Conservation (phyloP, 2,888 invertebrate genomes). For the Sphaeridia pumilis region DNA sequence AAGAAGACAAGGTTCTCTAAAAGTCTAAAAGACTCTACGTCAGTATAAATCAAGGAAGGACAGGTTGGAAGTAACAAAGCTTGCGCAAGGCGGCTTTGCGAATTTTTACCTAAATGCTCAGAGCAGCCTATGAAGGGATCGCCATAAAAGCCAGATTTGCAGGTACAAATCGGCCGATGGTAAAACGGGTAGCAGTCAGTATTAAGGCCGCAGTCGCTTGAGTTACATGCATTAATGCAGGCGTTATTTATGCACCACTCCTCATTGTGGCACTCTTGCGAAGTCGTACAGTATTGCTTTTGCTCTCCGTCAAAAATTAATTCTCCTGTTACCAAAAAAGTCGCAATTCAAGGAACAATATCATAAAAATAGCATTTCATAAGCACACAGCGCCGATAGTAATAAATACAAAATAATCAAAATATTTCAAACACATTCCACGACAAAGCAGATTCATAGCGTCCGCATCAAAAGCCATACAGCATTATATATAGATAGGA, state of each 20-base stretch:
- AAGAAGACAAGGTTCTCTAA: too few species aligned
- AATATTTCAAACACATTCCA: neutral
- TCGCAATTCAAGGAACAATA: too few species aligned
- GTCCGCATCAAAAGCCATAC: too few species aligned
- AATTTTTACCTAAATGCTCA: conserved; percentile 12
- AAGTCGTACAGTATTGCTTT: conserved; percentile 18
- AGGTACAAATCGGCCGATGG: conserved; percentile 34
- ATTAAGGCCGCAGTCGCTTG: conserved; percentile 40
- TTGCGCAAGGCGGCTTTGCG: too few species aligned
- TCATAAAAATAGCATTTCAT: too few species aligned
- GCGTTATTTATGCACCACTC: conserved; percentile 21
- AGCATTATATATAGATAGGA: too few species aligned
- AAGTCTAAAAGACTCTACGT: too few species aligned
- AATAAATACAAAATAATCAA: too few species aligned
- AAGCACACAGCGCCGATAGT: too few species aligned
- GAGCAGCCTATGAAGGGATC: conserved; percentile 51
- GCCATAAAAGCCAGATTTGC: conserved; percentile 51
- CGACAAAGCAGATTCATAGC: too few species aligned
- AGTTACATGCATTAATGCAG: conserved; percentile 23
- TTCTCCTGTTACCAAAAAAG: conserved; percentile 4
- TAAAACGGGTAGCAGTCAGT: conserved; percentile 74
- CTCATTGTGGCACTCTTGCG: conserved; percentile 15
- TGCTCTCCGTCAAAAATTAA: conserved; percentile 16
- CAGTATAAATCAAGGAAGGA: too few species aligned
- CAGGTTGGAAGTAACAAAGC: too few species aligned